Conservation (phyloP, 2,113 vertebrate genomes). For the Mesitornis unicolor region DNA sequence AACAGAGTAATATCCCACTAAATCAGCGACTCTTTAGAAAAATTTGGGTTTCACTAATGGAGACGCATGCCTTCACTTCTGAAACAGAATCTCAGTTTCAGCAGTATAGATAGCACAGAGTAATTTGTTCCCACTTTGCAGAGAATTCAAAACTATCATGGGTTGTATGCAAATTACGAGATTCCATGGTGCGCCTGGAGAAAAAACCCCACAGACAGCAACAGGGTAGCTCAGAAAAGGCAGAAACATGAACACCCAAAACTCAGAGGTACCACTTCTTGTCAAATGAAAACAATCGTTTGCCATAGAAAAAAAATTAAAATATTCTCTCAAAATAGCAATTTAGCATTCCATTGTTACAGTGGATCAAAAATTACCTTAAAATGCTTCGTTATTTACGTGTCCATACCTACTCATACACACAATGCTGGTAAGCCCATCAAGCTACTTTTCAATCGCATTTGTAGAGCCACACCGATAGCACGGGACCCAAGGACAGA, state of each 20-base stretch:
- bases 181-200: not conserved
- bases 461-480: accelerated
- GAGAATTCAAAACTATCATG: not conserved
- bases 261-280: not conserved
- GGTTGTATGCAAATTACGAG: not conserved
- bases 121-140: not conserved
- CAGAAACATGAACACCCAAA: not conserved
- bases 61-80: not conserved
- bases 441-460: not conserved
- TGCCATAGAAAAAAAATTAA: not conserved
- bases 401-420: not conserved
- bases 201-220: not conserved
- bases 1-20: not conserved
- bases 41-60: not conserved
- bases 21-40: not conserved
- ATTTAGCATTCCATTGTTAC: not conserved
- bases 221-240: not conserved
- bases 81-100: not conserved
- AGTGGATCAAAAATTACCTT: accelerated
- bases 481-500: not conserved
- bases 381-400: not conserved
- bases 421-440: not conserved
- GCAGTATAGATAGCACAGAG: not conserved
- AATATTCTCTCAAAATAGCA: not conserved
- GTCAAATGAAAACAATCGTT: not conserved